A percentile compares a stretch with the other conserved stretches of the same genome.
phyloP scores from a whole-genome alignment of 1,140 invertebrate species.

The Philotrypesis tridentata region DNA sequence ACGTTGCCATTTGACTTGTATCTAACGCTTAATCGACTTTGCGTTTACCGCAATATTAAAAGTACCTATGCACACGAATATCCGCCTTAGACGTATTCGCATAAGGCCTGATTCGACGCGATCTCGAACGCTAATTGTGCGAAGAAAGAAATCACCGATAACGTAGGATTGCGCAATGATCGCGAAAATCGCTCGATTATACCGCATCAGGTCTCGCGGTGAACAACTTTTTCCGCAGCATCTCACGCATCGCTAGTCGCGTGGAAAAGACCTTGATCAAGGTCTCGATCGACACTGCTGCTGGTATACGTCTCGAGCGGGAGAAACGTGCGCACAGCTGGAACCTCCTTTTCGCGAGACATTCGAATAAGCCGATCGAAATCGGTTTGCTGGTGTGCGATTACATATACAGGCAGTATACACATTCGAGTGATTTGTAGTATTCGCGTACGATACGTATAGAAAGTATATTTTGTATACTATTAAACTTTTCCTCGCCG shows the following conservation, averaged over 20 bases:
- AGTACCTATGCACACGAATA: no score
- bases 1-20: background rate
- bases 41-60: no score
- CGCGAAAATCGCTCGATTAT: background rate
- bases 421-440: background rate
- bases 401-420: background rate
- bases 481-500: background rate
- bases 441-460: background rate
- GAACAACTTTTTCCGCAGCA: background rate
- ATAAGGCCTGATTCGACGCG: background rate
- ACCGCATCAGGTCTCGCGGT: background rate
- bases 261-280: constrained; percentile 23
- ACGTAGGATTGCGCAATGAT: background rate
- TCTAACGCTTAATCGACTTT: background rate
- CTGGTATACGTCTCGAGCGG: background rate
- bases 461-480: background rate
- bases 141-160: background rate
- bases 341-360: background rate
- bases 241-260: background rate
- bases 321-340: background rate
- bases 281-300: background rate
- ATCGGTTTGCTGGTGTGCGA: background rate
- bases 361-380: background rate
- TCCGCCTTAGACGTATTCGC: no score
- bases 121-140: background rate